Evolutionary conservation across 2,888 invertebrate genomes (phyloP).

Genomic region (Diabrotica balteata): DNA sequence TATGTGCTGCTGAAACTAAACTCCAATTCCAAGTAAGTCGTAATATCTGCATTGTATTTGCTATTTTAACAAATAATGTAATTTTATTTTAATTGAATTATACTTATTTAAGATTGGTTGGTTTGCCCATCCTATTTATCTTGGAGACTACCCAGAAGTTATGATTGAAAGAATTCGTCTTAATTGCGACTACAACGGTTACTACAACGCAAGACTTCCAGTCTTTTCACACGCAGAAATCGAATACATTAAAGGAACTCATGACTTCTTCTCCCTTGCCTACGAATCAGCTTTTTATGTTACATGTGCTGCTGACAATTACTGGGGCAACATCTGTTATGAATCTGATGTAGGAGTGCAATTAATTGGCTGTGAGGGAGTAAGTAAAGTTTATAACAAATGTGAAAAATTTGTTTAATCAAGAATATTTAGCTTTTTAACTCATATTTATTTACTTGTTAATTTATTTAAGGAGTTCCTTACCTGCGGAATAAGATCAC

Average conservation of each 20-base stretch:
- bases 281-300: slow-evolving; percentile 2
- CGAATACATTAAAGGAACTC: slow-evolving; percentile 65
- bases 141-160: slow-evolving; percentile 71
- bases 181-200: slow-evolving; percentile 60
- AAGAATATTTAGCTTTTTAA: no score
- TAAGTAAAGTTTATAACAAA: no score
- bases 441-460: neutral
- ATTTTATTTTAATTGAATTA: no score
- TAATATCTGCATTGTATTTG: no score
- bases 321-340: no score
- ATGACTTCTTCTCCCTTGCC: slow-evolving; percentile 79
- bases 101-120: slow-evolving; percentile 32
- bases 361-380: no score
- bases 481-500: slow-evolving; percentile 13
- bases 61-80: no score
- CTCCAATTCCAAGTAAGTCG: slow-evolving; percentile 64
- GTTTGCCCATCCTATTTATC: slow-evolving; percentile 67
- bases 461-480: slow-evolving; percentile 1
- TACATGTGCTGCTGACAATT: neutral
- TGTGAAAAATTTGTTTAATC: no score
- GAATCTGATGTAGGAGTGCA: no score
- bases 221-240: slow-evolving; percentile 68
- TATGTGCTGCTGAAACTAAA: slow-evolving; percentile 65
- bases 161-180: slow-evolving; percentile 67
- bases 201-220: slow-evolving; percentile 68